These are phyloP conservation scores for Agrilus cyanescens DNA, from an alignment of 2,888 invertebrate genomes.

Conservation along the genomic window DNA sequence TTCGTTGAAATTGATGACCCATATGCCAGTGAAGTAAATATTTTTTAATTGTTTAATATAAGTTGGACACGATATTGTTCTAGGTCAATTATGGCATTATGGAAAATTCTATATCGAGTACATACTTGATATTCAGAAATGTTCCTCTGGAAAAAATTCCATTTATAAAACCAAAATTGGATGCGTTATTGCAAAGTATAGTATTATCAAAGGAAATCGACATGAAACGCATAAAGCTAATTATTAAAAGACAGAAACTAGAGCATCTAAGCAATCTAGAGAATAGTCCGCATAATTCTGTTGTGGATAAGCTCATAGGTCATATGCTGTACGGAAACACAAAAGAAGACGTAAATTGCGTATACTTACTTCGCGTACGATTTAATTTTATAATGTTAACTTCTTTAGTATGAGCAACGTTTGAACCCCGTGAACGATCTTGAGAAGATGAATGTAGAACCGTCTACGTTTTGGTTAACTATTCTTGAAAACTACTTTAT, in stretches of 20 bases:
- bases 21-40: constrained; percentile 60
- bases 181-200: constrained; percentile 38
- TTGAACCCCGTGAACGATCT: constrained; percentile 55
- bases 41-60: constrained; percentile 3
- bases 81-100: constrained; percentile 56
- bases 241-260: constrained; percentile 59
- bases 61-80: constrained; percentile 18
- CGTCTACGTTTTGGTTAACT: constrained; percentile 57
- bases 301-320: constrained; percentile 68
- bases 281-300: constrained; percentile 60
- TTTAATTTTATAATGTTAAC: constrained; percentile 1
- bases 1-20: constrained; percentile 77
- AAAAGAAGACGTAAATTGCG: constrained; percentile 53
- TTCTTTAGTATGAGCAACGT: constrained; percentile 49
- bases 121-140: constrained; percentile 62
- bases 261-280: constrained; percentile 62
- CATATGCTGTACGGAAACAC: constrained; percentile 73
- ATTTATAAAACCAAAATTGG: constrained; percentile 46
- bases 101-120: constrained; percentile 60
- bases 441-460: constrained; percentile 48
- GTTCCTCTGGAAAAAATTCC: constrained; percentile 58
- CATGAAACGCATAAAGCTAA: constrained; percentile 59
- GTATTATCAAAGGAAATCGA: constrained; percentile 47
- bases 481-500: constrained; percentile 57
- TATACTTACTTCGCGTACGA: neutral